phyloP scores from a whole-genome alignment of 2,113 vertebrate genomes.

The Asarcornis scutulata region DNA sequence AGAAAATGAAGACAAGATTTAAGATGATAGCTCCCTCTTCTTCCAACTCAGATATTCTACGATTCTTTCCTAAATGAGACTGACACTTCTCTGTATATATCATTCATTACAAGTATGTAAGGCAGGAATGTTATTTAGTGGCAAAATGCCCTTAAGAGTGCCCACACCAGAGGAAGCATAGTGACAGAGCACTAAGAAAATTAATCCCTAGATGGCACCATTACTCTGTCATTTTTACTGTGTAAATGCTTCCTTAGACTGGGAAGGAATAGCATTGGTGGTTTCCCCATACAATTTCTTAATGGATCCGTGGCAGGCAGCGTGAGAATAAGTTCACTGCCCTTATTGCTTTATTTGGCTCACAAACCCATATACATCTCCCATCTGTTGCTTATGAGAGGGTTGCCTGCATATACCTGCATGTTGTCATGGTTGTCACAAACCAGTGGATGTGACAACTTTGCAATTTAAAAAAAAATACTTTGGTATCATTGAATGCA shows the following conservation, averaged over 20 bases:
- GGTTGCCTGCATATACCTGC: not conserved
- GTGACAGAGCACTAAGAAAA: not conserved
- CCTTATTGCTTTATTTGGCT: not conserved
- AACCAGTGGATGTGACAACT: accelerated
- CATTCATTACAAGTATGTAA: not conserved
- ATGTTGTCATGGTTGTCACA: not conserved
- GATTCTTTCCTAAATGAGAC: not conserved
- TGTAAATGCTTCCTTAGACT: not conserved
- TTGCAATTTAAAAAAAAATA: not conserved
- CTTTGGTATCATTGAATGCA: accelerated
- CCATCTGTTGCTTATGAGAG: not conserved
- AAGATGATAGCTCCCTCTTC: not conserved
- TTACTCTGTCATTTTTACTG: not conserved
- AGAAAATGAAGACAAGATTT: not conserved
- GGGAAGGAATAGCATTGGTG: not conserved
- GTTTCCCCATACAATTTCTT: not conserved
- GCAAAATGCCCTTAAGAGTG: not conserved
- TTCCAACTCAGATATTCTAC: not conserved
- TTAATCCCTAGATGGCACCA: not conserved
- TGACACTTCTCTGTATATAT: not conserved
- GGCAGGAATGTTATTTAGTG: not conserved
- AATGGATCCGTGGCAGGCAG: not conserved
- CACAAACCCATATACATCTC: not conserved
- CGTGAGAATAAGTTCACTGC: not conserved
- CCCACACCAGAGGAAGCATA: not conserved